Evolutionary conservation across 2,797 vertebrate species (phyloP).

Genomic region (Taenioides sp.): DNA sequence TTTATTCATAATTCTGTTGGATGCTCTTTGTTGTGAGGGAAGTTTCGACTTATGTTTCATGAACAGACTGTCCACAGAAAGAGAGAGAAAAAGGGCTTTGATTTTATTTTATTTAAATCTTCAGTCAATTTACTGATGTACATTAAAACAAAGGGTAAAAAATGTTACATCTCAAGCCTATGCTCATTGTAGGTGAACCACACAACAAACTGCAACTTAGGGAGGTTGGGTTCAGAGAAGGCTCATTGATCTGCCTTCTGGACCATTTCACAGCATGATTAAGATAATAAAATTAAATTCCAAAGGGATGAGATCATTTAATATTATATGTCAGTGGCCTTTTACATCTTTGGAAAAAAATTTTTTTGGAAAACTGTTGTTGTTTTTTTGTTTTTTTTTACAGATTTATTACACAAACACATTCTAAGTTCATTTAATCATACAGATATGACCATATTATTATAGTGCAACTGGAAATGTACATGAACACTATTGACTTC

Average conservation of each 20-base stretch:
- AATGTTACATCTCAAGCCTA: not conserved
- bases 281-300: not conserved
- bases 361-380: not conserved
- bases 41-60: slow-evolving; percentile 24
- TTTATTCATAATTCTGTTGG: slow-evolving; percentile 59
- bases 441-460: no score
- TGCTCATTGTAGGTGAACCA: not conserved
- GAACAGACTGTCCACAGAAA: slow-evolving; percentile 20
- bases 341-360: not conserved
- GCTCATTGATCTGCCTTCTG: not conserved
- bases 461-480: no score
- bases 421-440: no score
- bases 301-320: not conserved
- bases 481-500: no score
- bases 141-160: not conserved
- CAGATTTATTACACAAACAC: no score
- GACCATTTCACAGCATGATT: slow-evolving; percentile 1
- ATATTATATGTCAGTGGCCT: not conserved
- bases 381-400: no score
- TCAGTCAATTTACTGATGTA: not conserved
- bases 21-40: slow-evolving; percentile 39
- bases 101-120: no score
- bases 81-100: not conserved
- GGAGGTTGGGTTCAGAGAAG: not conserved
- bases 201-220: not conserved